Evolutionary conservation across 2,113 vertebrate species (phyloP).

Genomic region (Octodon degus): DNA sequence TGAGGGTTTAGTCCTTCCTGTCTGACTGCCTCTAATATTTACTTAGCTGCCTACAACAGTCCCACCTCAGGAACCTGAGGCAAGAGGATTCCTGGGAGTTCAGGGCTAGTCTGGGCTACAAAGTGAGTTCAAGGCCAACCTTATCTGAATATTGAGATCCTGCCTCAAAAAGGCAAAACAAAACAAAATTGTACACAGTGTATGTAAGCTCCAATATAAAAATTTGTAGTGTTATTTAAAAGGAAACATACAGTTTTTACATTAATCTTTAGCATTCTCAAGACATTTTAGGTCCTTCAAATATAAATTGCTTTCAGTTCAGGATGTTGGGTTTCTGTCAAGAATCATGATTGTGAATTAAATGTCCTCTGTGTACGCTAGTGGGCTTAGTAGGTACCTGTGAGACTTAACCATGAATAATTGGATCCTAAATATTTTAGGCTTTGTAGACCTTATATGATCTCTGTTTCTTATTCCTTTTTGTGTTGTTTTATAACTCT

Average conservation of each 20-base stretch:
- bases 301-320: constrained; percentile 42
- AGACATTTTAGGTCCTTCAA: constrained; percentile 14
- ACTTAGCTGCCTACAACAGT: too few relatives aligned
- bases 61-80: too few relatives aligned
- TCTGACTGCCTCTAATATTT: too few relatives aligned
- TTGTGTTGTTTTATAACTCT: neutral
- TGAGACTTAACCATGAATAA: constrained; percentile 7
- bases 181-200: neutral
- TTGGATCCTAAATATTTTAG: neutral
- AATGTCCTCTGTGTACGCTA: neutral
- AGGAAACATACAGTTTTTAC: neutral
- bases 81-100: too few relatives aligned
- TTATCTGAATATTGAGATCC: too few relatives aligned
- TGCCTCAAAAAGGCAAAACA: too few relatives aligned
- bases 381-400: neutral
- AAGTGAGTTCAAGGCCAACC: too few relatives aligned
- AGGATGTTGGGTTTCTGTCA: neutral
- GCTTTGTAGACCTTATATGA: neutral
- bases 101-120: too few relatives aligned
- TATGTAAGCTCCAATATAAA: neutral
- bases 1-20: too few relatives aligned
- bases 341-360: neutral
- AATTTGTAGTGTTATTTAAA: neutral
- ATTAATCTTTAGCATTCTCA: constrained; percentile 22
- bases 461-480: neutral